These are phyloP conservation scores for Cataglyphis livida DNA, from an alignment of 2,888 invertebrate species.

Conservation along the genomic window DNA sequence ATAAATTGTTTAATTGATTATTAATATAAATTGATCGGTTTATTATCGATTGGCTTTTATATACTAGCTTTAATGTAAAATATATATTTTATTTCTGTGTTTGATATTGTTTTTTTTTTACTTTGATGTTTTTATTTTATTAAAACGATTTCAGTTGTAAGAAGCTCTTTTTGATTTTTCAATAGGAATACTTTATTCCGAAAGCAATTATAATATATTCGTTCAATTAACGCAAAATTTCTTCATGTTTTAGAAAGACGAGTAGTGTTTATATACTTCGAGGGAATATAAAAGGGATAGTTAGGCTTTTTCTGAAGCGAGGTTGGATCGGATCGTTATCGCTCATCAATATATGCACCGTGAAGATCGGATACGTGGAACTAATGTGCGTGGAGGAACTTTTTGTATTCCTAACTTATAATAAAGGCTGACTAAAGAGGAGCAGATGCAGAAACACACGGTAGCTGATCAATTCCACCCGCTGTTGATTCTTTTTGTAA, in stretches of 20 bases:
- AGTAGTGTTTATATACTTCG: not conserved
- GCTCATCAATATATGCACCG: conserved; percentile 52
- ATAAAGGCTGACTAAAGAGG: conserved; percentile 69
- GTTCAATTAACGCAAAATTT: not conserved
- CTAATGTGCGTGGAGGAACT: conserved; percentile 69
- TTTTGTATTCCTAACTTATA: conserved; percentile 67
- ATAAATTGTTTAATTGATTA: not conserved
- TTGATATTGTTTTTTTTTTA: not conserved
- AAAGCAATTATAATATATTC: not conserved
- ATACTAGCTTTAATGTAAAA: not conserved
- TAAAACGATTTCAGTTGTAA: not conserved
- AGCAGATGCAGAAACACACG: conserved; percentile 71
- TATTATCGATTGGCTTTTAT: not conserved
- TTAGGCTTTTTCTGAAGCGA: conserved; percentile 39
- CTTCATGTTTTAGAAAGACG: not conserved
- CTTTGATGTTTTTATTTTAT: not conserved
- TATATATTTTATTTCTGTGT: not conserved
- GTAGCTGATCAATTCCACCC: conserved; percentile 70
- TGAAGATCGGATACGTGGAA: conserved; percentile 65
- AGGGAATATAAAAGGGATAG: conserved; percentile 43
- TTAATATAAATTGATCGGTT: not conserved
- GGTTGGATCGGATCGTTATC: conserved; percentile 49
- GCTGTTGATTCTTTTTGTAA: conserved; percentile 63
- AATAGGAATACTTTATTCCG: not conserved
- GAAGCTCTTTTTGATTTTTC: not conserved